Conservation (phyloP, 2,797 vertebrate species). For the Bradypus variegatus region DNA sequence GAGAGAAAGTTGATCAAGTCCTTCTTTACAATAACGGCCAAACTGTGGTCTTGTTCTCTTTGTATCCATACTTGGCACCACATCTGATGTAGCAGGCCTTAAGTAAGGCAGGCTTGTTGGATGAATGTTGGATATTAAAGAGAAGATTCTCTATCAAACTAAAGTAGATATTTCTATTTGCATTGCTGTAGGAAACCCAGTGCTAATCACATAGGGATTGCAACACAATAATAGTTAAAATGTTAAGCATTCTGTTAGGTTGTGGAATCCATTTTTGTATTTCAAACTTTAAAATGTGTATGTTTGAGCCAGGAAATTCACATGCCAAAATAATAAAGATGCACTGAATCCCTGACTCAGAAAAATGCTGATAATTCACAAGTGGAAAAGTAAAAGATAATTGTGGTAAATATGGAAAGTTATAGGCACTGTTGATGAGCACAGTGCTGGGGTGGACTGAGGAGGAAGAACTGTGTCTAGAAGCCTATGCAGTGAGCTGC, state of each 20-base stretch:
- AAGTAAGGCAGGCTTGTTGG: neutral
- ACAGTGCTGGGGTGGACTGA: rapidly evolving
- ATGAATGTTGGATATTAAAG: neutral
- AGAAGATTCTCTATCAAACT: neutral
- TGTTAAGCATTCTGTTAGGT: neutral
- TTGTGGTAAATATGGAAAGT: too few species aligned
- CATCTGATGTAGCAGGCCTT: too few species aligned
- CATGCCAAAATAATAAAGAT: neutral
- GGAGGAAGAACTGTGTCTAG: neutral
- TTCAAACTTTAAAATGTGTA: neutral
- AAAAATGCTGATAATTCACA: neutral
- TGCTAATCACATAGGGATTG: neutral
- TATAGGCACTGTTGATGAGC: neutral
- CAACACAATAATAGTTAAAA: neutral
- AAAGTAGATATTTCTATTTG: neutral
- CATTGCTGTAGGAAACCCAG: neutral
- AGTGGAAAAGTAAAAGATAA: neutral
- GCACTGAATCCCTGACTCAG: neutral
- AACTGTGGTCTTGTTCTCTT: neutral
- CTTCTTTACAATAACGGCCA: neutral
- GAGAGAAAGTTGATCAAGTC: neutral
- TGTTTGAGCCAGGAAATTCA: neutral
- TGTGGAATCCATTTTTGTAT: neutral
- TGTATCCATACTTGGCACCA: too few species aligned
- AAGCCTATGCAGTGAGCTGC: too few species aligned